These are phyloP conservation scores for Lingula anatina DNA, from an alignment of 2,888 invertebrate genomes.

Conservation along the genomic window DNA sequence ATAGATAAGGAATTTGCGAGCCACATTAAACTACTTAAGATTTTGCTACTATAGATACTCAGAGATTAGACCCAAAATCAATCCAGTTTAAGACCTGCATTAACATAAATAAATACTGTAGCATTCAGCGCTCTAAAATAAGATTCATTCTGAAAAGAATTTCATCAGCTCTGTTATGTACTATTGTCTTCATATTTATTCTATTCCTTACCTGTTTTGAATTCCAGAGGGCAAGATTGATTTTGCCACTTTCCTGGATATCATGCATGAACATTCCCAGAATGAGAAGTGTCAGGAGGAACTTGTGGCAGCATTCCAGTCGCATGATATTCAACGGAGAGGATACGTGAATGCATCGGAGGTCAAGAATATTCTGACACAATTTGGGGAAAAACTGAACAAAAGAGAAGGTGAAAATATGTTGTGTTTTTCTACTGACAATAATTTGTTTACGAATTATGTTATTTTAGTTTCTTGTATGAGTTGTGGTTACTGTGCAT, in stretches of 20 bases:
- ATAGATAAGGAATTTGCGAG: no score
- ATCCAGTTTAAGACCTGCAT: no score
- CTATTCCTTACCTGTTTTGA: neutral
- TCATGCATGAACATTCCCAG: conserved; percentile 83
- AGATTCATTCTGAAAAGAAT: neutral
- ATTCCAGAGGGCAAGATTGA: conserved; percentile 38
- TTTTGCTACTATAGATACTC: no score
- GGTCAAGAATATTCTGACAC: conserved; percentile 76
- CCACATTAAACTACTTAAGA: no score
- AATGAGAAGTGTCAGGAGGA: conserved; percentile 77
- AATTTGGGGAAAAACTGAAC: conserved; percentile 84
- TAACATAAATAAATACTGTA: neutral
- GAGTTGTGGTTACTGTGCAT: neutral
- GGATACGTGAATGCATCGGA: conserved; percentile 73
- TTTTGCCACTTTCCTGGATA: conserved; percentile 91
- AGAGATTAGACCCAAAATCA: no score
- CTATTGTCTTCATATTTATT: neutral
- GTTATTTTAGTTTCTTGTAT: neutral
- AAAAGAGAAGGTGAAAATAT: conserved; percentile 58
- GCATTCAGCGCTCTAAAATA: neutral
- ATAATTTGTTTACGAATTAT: neutral
- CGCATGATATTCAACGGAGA: conserved; percentile 61
- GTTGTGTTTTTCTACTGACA: neutral
- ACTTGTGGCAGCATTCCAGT: conserved; percentile 82
- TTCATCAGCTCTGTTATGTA: neutral